Base-by-base conservation (phyloP, 2,888 invertebrate species). In the Lacanobia oleracea region DNA sequence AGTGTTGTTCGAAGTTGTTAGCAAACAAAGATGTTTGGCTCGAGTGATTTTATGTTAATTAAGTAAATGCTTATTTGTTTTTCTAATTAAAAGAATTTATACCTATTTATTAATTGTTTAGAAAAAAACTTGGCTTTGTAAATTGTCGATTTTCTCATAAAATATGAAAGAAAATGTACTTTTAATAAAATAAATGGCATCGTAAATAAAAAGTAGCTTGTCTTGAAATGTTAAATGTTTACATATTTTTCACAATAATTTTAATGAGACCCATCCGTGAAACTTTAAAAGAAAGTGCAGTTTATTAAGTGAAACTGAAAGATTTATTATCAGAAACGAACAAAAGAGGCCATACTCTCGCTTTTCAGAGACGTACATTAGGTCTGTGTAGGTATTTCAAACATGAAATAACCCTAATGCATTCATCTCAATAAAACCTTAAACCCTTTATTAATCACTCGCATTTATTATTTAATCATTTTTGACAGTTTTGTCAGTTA, bases 11-110 rank as follows among this genome's bases (percentile, higher is more conserved):
- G 57, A 66, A 33, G 37, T 45, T 57, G 56, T 72, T 27, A 48
- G 12, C 33, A 60, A 65, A 72, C 62, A 63, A 79, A 73, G 7
- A 43, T 27, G 10, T 60, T 66, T 16, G 61, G 43, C 54, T 43
- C 14, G 18, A 8, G 27, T 48, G 45, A 67, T 53, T 54, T 48
- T 72, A 57, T 67, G 67, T 54, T 65, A 72, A 72, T 83, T 48
- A 14, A n/a, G n/a, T n/a, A n/a, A 45, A 65, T 75, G 60, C 7
- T 14, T 40, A n/a, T 57, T 57, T 57, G 6, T 12, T 57, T 57
- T 57, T 57, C 18, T 12, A 27, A 3, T 33, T 7, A 14, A 27
- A 54, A 0, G 0, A 16, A 18, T 48, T 14, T 6, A n/a, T n/a
- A n/a, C 27, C 8, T 18, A 18, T 7, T 7, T 48, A 18, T 48